phyloP scores from a whole-genome alignment of 2,888 invertebrate genomes.

The Tenodera sinensis region DNA sequence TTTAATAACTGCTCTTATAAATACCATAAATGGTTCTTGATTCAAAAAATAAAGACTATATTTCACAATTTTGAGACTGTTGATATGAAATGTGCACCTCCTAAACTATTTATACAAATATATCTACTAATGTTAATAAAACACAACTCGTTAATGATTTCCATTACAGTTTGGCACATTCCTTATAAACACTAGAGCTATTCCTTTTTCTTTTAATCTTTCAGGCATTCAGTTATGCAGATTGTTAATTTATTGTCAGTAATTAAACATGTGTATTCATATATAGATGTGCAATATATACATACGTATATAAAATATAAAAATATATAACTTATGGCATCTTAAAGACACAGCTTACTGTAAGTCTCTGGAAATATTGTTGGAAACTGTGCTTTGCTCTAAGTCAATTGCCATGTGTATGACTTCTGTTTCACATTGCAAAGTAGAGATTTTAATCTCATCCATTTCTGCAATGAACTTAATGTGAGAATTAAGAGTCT shows the following conservation, averaged over 20 bases:
- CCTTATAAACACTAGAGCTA: background rate
- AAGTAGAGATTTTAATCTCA: background rate
- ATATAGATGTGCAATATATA: background rate
- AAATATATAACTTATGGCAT: background rate
- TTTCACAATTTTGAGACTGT: background rate
- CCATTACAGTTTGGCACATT: background rate
- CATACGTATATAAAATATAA: background rate
- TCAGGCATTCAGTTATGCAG: background rate
- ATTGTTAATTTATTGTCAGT: background rate
- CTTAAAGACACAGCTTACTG: background rate
- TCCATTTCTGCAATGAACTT: background rate
- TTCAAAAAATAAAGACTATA: background rate
- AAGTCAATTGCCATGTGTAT: background rate
- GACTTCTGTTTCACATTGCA: background rate
- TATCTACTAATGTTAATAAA: background rate
- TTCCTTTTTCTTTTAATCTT: background rate
- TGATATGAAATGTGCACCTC: background rate
- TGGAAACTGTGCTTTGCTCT: background rate
- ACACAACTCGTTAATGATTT: background rate
- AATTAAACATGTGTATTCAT: background rate
- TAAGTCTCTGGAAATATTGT: background rate
- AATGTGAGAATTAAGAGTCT: background rate
- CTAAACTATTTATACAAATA: background rate
- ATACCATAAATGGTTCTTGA: background rate
- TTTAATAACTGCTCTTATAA: background rate